Percentiles rank a stretch among this genome's conserved stretches.
phyloP scores from a whole-genome alignment of 1,140 invertebrate species.

The Pseudomyrmex gracilis region DNA sequence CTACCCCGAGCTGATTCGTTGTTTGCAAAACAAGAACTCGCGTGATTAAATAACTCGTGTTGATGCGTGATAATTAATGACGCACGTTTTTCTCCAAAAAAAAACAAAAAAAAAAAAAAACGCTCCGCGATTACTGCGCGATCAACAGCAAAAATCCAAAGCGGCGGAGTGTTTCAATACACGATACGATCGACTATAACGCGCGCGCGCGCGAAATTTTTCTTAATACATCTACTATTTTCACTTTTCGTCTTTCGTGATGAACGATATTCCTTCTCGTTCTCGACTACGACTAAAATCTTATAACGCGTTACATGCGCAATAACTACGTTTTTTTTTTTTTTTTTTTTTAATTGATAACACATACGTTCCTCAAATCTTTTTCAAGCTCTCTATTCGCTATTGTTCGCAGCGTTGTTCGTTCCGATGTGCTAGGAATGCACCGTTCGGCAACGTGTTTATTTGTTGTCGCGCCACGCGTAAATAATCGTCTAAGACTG shows the following conservation, averaged over 20 bases:
- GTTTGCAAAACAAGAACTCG: slow-evolving; percentile 49
- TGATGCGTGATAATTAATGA: neutral
- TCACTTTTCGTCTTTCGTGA: slow-evolving; percentile 72
- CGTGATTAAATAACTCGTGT: slow-evolving; percentile 1
- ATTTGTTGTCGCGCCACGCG: slow-evolving; percentile 45
- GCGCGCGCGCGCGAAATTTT: too few species aligned
- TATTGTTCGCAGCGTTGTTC: neutral
- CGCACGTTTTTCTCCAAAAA: neutral
- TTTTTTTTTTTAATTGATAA: too few species aligned
- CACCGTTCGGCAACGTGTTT: neutral
- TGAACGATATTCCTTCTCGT: slow-evolving; percentile 52
- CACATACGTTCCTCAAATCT: neutral
- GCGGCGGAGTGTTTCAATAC: neutral
- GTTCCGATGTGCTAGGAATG: slow-evolving; percentile 9
- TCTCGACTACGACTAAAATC: slow-evolving; percentile 21
- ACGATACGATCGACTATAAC: neutral
- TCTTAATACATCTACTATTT: slow-evolving; percentile 38
- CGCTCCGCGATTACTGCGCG: slow-evolving; percentile 34
- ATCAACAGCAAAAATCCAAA: neutral
- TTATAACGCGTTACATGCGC: slow-evolving; percentile 1
- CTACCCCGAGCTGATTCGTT: slow-evolving; percentile 62
- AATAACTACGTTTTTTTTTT: too few species aligned
- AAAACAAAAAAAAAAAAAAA: neutral
- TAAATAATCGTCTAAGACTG: slow-evolving; percentile 44
- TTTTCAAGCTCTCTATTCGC: slow-evolving; percentile 7